Percentiles rank a stretch among this genome's conserved stretches.
Evolutionary conservation across 2,888 invertebrate species (phyloP).

Genomic region (Dryomyza anilis): DNA sequence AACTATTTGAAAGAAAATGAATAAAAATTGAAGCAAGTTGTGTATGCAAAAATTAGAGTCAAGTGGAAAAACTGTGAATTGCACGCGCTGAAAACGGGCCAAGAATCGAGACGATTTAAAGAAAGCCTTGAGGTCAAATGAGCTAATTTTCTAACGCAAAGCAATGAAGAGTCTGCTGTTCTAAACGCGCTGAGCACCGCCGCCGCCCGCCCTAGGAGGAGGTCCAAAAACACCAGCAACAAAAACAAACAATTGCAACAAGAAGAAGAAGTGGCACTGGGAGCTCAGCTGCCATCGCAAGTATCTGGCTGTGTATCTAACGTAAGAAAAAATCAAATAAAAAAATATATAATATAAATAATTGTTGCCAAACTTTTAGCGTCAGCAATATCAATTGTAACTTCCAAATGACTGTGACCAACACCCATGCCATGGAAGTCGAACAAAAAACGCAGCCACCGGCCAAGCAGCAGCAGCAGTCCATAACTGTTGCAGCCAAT

Average conservation of each 20-base stretch:
- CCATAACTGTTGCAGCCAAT: constrained; percentile 26
- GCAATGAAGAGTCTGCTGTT: too few species aligned
- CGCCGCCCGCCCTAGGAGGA: too few species aligned
- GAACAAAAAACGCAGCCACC: constrained; percentile 48
- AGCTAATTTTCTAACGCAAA: not conserved
- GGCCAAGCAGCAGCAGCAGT: constrained; percentile 33
- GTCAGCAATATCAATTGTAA: constrained; percentile 17
- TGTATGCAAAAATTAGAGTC: not conserved
- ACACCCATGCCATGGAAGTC: constrained; percentile 55
- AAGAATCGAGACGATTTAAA: not conserved
- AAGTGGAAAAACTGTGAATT: not conserved
- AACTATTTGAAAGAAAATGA: not conserved
- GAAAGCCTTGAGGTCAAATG: not conserved
- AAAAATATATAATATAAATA: too few species aligned
- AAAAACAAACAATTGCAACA: too few species aligned
- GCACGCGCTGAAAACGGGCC: not conserved
- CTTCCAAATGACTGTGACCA: constrained; percentile 58
- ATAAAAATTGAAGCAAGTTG: not conserved
- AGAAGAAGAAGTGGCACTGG: too few species aligned
- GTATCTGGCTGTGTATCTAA: too few species aligned
- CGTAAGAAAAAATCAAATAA: too few species aligned
- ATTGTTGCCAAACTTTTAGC: too few species aligned
- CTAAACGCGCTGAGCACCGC: too few species aligned
- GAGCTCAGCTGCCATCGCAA: too few species aligned
- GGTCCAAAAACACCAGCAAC: too few species aligned